Conservation (phyloP, 2,797 vertebrate genomes). For the Sternotherus odoratus region DNA sequence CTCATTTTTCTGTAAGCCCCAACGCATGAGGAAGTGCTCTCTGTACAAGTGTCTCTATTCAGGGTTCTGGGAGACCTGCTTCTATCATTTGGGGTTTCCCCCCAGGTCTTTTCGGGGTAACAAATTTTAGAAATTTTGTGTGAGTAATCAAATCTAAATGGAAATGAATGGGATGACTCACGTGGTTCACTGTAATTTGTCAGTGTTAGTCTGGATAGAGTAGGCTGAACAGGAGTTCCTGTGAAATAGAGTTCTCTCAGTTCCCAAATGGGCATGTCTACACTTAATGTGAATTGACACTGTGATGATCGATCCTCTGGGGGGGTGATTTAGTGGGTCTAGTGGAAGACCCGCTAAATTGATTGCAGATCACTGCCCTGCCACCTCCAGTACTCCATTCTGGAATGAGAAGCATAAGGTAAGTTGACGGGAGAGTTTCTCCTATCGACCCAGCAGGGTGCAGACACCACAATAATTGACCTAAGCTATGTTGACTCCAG, state of each 20-base stretch:
- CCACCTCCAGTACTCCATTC: no score
- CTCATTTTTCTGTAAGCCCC: background rate
- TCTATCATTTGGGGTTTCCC: background rate
- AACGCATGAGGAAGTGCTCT: background rate
- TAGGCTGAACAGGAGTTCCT: background rate
- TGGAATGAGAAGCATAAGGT: no score
- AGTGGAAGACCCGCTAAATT: no score
- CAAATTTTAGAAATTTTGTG: slow-evolving; percentile 1
- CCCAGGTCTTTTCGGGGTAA: background rate
- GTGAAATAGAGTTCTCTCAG: background rate
- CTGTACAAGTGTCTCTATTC: slow-evolving; percentile 16
- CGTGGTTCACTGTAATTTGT: background rate
- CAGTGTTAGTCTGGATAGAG: background rate
- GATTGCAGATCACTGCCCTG: no score
- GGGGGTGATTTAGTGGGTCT: no score
- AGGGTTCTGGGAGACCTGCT: background rate
- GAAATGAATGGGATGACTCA: background rate
- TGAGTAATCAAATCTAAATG: slow-evolving; percentile 43
- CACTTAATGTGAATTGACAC: no score
- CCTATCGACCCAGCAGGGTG: no score
- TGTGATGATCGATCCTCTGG: no score
- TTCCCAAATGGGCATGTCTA: background rate
- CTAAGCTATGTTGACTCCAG: no score
- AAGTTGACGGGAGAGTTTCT: no score
- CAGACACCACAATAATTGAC: no score